These are phyloP conservation scores for Pelobates cultripes DNA, from an alignment of 2,797 vertebrate genomes.

Conservation along the genomic window DNA sequence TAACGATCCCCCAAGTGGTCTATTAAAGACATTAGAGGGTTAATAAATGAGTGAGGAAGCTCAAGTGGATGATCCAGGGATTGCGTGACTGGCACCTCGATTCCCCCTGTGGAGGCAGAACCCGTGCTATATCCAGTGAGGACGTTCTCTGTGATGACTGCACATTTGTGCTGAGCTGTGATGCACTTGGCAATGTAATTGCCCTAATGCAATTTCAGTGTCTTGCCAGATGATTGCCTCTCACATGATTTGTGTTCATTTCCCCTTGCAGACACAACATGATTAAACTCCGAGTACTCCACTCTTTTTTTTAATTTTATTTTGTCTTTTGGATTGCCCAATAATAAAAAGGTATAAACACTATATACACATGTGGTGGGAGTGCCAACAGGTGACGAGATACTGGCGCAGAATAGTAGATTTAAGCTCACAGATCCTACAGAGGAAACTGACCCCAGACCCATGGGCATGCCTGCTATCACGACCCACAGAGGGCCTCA, in stretches of 20 bases:
- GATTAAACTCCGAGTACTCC: too few species aligned
- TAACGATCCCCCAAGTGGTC: too few species aligned
- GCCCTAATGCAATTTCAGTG: slow-evolving; percentile 58
- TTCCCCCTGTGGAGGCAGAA: too few species aligned
- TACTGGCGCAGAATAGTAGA: too few species aligned
- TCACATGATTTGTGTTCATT: slow-evolving; percentile 38
- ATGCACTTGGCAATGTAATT: slow-evolving; percentile 43
- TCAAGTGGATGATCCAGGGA: too few species aligned
- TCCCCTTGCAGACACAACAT: neutral
- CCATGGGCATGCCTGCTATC: too few species aligned
- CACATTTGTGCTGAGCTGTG: neutral
- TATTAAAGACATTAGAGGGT: neutral
- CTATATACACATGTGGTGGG: too few species aligned
- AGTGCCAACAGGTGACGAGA: too few species aligned
- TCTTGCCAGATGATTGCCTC: slow-evolving; percentile 57
- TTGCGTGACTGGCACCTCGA: neutral
- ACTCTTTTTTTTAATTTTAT: neutral
- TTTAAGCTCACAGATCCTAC: too few species aligned
- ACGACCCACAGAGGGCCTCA: too few species aligned
- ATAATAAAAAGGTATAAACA: too few species aligned
- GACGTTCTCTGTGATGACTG: neutral
- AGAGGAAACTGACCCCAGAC: too few species aligned
- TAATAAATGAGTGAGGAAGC: neutral
- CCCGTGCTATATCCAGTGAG: neutral
- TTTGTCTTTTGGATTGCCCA: neutral